Conservation (phyloP, 2,888 invertebrate species). For the Tetranychus piercei region DNA sequence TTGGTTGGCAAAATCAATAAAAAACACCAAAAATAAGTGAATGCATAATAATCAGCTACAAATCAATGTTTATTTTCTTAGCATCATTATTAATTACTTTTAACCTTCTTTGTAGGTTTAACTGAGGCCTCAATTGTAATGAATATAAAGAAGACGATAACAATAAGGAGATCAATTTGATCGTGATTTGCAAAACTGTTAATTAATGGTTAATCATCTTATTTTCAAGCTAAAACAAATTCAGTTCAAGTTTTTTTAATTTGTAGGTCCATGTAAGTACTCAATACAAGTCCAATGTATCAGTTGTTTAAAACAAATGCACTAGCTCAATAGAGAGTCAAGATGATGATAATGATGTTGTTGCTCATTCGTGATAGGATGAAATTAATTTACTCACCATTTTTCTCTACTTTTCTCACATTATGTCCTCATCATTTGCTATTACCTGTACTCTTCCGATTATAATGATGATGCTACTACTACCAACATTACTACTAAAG, state of each 20-base stretch:
- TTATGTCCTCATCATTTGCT: background rate
- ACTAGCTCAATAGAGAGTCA: background rate
- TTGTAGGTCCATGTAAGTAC: too few species aligned
- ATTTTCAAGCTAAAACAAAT: background rate
- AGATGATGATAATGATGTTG: background rate
- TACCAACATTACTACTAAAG: background rate
- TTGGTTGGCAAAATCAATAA: too few species aligned
- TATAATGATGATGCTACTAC: background rate
- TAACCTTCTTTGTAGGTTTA: background rate
- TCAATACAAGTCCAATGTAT: background rate
- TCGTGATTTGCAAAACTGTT: background rate
- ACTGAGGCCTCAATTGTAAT: background rate
- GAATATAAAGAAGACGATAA: background rate
- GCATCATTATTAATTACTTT: background rate
- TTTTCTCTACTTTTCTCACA: background rate
- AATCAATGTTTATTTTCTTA: background rate
- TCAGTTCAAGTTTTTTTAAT: too few species aligned
- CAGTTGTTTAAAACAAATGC: background rate
- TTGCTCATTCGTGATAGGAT: background rate
- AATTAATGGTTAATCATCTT: background rate
- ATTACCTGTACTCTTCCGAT: background rate
- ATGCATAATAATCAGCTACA: too few species aligned
- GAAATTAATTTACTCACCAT: background rate
- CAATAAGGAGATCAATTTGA: background rate
- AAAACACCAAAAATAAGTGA: too few species aligned